Conservation (phyloP, 2,113 vertebrate species). For the Erinaceus europaeus region DNA sequence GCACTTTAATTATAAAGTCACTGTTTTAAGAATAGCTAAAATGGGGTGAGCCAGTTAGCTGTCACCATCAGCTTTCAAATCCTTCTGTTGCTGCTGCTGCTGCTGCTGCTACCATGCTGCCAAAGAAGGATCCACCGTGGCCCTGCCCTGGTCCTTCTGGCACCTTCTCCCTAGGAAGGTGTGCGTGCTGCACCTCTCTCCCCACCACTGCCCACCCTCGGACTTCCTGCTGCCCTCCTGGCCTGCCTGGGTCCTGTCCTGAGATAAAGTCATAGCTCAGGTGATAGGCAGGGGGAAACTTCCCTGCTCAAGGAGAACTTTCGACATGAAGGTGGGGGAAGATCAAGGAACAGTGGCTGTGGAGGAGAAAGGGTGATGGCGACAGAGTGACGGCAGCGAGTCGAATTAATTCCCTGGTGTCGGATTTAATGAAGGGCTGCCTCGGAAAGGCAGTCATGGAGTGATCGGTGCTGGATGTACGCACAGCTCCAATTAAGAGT, state of each 20-base stretch:
- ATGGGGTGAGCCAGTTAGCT: conserved; percentile 1
- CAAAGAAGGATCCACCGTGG: background rate
- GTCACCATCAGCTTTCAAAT: conserved; percentile 16
- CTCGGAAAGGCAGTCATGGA: conserved; percentile 60
- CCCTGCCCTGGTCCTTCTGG: background rate
- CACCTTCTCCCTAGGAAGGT: background rate
- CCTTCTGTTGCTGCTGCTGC: background rate
- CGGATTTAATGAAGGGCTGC: conserved; percentile 76
- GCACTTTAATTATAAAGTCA: conserved; percentile 57
- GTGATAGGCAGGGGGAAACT: conserved; percentile 27
- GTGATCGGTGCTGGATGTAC: conserved; percentile 42
- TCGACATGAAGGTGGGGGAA: conserved; percentile 60
- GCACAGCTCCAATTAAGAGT: conserved; percentile 71
- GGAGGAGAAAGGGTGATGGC: conserved; percentile 61
- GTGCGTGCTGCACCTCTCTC: no score
- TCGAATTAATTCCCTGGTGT: conserved; percentile 75
- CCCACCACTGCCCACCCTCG: background rate
- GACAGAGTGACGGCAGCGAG: conserved; percentile 68
- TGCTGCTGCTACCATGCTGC: no score
- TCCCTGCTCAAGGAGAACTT: conserved; percentile 53
- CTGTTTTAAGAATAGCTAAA: conserved; percentile 44
- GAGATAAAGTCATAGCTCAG: conserved; percentile 46
- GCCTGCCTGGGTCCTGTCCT: background rate
- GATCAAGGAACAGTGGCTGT: conserved; percentile 70
- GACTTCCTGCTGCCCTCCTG: rapidly evolving